Evolutionary conservation across 2,888 invertebrate genomes (phyloP).

Genomic region (Scaptomyza caliginosa): DNA sequence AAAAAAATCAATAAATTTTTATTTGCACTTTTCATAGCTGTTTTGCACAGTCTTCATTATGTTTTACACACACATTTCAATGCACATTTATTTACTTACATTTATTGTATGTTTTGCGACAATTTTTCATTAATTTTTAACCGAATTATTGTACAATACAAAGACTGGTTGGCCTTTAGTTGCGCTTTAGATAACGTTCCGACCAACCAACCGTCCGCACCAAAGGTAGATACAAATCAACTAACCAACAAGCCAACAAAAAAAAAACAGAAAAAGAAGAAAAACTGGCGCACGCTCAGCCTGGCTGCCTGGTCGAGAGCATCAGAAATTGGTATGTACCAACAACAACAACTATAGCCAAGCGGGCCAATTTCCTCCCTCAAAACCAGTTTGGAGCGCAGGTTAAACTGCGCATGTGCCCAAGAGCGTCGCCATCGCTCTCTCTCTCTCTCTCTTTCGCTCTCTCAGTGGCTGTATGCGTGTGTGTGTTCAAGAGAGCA

Average conservation of each 20-base stretch:
- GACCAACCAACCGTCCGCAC: constrained; percentile 78
- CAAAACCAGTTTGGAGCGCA: constrained; percentile 79
- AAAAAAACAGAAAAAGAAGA: constrained; percentile 36
- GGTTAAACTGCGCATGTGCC: constrained; percentile 73
- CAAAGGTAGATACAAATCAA: constrained; percentile 81
- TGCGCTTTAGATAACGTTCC: constrained; percentile 64
- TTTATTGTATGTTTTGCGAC: constrained; percentile 45
- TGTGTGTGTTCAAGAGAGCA: constrained; percentile 8
- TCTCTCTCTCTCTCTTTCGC: not conserved
- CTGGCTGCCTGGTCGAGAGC: constrained; percentile 51
- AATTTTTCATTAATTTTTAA: constrained; percentile 44
- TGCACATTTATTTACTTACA: constrained; percentile 49
- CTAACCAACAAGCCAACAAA: constrained; percentile 61
- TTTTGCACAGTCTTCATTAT: constrained; percentile 33
- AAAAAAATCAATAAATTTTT: constrained; percentile 71
- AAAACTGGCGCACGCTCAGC: constrained; percentile 69
- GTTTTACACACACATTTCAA: constrained; percentile 27
- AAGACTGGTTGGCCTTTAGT: constrained; percentile 69
- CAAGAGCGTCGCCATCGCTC: not conserved
- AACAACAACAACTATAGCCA: constrained; percentile 36
- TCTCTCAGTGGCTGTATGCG: not conserved
- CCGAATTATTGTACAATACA: constrained; percentile 38
- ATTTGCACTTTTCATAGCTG: constrained; percentile 64
- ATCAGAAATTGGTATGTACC: constrained; percentile 63
- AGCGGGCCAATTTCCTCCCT: constrained; percentile 75